Conservation (phyloP, 2,888 invertebrate genomes). For the Stenotaenia linearis region DNA sequence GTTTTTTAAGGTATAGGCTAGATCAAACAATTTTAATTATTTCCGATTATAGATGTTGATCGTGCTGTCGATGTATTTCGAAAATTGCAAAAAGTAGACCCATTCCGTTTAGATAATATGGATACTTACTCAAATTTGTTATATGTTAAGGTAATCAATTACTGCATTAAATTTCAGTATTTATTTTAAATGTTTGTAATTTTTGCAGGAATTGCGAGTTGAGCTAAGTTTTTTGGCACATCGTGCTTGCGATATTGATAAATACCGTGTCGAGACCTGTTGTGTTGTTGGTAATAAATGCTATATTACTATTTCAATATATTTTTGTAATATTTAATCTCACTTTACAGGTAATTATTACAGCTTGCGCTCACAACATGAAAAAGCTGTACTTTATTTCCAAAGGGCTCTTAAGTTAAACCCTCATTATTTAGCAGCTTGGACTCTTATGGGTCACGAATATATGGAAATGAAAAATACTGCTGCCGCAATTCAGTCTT, state of each 20-base stretch:
- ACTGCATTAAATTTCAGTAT: background rate
- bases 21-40: background rate
- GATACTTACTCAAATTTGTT: slow-evolving; percentile 94
- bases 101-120: slow-evolving; percentile 89
- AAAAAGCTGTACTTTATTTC: slow-evolving; percentile 95
- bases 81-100: slow-evolving; percentile 76
- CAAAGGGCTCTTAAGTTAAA: slow-evolving; percentile 89
- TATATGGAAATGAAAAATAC: slow-evolving; percentile 98
- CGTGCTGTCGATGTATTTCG: slow-evolving; percentile 79
- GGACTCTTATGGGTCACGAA: slow-evolving; percentile 98
- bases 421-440: slow-evolving; percentile 89
- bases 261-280: slow-evolving; percentile 94
- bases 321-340: too few species aligned
- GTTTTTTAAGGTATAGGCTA: too few species aligned
- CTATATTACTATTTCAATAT: too few species aligned
- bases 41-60: slow-evolving; percentile 77
- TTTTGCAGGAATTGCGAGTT: slow-evolving; percentile 66
- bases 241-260: slow-evolving; percentile 86
- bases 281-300: slow-evolving; percentile 82
- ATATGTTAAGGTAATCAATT: slow-evolving; percentile 63
- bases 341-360: slow-evolving; percentile 94
- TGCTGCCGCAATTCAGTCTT: slow-evolving; percentile 96
- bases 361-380: slow-evolving; percentile 89
- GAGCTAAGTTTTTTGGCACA: slow-evolving; percentile 91
- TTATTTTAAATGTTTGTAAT: background rate